Base-by-base conservation (phyloP, 2,797 vertebrate species). In the Bradypodion ventrale region DNA sequence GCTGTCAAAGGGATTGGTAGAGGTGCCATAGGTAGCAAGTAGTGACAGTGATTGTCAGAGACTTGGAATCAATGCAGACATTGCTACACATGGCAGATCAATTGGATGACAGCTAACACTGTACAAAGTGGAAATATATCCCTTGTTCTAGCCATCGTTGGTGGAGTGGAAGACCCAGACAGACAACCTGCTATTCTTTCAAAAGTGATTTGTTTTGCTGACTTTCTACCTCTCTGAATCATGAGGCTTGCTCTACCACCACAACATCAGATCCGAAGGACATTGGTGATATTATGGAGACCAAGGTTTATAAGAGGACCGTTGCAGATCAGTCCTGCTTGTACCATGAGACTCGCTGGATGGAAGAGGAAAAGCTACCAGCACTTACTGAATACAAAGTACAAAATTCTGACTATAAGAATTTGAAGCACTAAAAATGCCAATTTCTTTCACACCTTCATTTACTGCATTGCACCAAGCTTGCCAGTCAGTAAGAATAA, bases 1-100 rank as follows among this genome's bases (percentile, higher is more conserved):
- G 16, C 27, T 75, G 85, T 87, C 72, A 83, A 80, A 83, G 63
- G 49, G 63, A 87, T 63, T n/a, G 75, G 27, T 32, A 76, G 5
- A 83, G 44, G 70, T 82, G 74, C 78, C 66, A 85, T 32, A 25
- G 73, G 74, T 72, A 52, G 72, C 35, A 69, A 83, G 72, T 37
- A 32, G 52, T 83, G 63, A 80, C 72, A 83, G 63, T 21, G 63
- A 62, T 87, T 83, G 70, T 75, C 82, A 52, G 63, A 69, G 70
- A 60, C 42, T n/a, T 75, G 70, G 82, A 80, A 83, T 75, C 52
- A 63, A 37, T 46, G 23, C 52, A 75, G 76, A 75, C 40, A 2
- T 35, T 75, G 25, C 35, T 49, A 9, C 19, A 37, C 16, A 37
- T 9, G 49, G n/a, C 12, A 70, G n/a, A 76, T 82, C 74, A 86